A percentile compares a stretch with the other conserved stretches of the same genome.
Evolutionary conservation across 2,797 vertebrate species (phyloP).

Genomic region (Danio albolineatus): DNA sequence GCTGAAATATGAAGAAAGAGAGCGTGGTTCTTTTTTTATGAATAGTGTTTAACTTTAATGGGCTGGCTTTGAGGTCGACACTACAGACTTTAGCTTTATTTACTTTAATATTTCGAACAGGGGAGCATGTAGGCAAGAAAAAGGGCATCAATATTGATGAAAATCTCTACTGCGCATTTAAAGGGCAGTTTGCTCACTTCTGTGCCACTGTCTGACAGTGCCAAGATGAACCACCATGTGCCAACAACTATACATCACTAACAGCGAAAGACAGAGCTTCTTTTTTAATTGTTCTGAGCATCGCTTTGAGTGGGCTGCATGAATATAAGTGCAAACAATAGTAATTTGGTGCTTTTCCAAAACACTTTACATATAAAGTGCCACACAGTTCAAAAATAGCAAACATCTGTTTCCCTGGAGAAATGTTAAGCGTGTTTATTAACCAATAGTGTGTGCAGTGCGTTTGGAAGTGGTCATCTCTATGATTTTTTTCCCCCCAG

Average conservation of each 20-base stretch:
- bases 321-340: conserved; percentile 39
- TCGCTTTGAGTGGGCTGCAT: conserved; percentile 12
- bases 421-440: conserved; percentile 9
- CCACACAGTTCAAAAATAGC: conserved; percentile 26
- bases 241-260: conserved; percentile 46
- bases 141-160: conserved; percentile 73
- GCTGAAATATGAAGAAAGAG: conserved; percentile 67
- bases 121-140: conserved; percentile 42
- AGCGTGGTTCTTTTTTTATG: conserved; percentile 40
- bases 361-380: conserved; percentile 29
- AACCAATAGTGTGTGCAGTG: conserved; percentile 1
- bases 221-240: conserved; percentile 64
- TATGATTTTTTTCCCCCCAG: neutral
- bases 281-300: conserved; percentile 23
- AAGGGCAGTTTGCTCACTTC: conserved; percentile 77
- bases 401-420: neutral
- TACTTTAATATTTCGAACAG: conserved; percentile 68
- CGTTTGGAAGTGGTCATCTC: conserved; percentile 18
- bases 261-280: conserved; percentile 2
- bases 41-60: conserved; percentile 60
- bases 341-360: conserved; percentile 28
- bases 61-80: conserved; percentile 62
- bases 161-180: conserved; percentile 73
- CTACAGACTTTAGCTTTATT: conserved; percentile 62
- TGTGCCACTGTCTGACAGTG: conserved; percentile 66